These are phyloP conservation scores for Dermatemys mawii DNA, from an alignment of 2,113 vertebrate genomes.

Conservation along the genomic window DNA sequence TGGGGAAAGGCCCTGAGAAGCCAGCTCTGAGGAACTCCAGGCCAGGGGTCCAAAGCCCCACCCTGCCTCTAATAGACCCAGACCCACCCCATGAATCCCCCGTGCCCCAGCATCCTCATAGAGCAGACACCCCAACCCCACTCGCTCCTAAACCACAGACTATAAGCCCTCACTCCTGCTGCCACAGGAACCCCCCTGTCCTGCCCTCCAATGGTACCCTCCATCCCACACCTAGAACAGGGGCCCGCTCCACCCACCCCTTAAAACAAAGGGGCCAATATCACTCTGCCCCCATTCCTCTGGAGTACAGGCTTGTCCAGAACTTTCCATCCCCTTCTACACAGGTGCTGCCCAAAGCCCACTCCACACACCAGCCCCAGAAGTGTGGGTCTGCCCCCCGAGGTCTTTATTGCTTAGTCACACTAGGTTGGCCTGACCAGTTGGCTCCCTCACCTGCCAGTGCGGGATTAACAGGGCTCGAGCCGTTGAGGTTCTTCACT, in stretches of 20 bases:
- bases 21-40: background rate
- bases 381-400: background rate
- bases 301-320: background rate
- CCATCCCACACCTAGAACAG: background rate
- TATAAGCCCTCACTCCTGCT: background rate
- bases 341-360: background rate
- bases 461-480: constrained; percentile 91
- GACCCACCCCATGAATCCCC: background rate
- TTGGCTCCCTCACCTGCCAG: constrained; percentile 84
- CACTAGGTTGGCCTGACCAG: background rate
- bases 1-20: background rate
- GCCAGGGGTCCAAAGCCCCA: background rate
- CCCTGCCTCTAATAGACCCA: background rate
- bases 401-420: background rate
- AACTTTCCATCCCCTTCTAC: background rate
- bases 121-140: rapidly evolving
- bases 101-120: too few relatives aligned
- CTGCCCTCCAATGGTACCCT: background rate
- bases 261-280: background rate
- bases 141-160: background rate
- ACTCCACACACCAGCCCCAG: background rate
- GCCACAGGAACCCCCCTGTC: background rate
- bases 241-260: background rate
- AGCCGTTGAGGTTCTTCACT: constrained; percentile 93
- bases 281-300: background rate